These are phyloP conservation scores for Bubo blakistoni DNA, from an alignment of 2,113 vertebrate species.

Conservation along the genomic window DNA sequence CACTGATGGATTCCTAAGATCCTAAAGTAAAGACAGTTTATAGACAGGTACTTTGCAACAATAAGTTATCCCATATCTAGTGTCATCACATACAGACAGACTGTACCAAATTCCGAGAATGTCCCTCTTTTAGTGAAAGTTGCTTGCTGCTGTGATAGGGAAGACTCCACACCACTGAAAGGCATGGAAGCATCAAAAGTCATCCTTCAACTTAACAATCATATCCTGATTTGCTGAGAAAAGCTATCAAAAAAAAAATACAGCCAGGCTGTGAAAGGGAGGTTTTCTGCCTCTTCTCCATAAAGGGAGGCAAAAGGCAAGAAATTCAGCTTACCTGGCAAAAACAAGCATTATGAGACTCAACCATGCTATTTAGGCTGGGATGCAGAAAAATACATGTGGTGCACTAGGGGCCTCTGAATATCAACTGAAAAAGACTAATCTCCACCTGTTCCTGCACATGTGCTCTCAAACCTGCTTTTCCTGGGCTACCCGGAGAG, in stretches of 20 bases:
- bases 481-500: not conserved
- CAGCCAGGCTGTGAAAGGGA: not conserved
- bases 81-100: not conserved
- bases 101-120: not conserved
- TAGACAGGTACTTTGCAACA: not conserved
- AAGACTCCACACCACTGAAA: not conserved
- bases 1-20: conserved; percentile 89
- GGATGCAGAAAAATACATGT: not conserved
- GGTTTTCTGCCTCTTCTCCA: not conserved
- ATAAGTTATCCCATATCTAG: not conserved
- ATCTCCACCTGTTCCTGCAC: not conserved
- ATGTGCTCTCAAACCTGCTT: not conserved
- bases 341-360: not conserved
- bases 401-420: not conserved
- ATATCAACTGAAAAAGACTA: not conserved
- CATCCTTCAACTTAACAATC: not conserved
- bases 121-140: not conserved
- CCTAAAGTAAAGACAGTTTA: conserved; percentile 70
- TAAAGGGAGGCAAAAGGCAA: not conserved
- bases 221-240: not conserved
- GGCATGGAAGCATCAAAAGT: not conserved
- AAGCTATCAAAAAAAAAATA: not conserved
- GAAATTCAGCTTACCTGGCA: not conserved
- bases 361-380: not conserved
- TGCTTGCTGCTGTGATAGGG: not conserved